Percentiles rank a stretch among this genome's conserved stretches.
These are phyloP conservation scores for Zaprionus ornatus DNA, from an alignment of 1,140 invertebrate species.

Conservation along the genomic window DNA sequence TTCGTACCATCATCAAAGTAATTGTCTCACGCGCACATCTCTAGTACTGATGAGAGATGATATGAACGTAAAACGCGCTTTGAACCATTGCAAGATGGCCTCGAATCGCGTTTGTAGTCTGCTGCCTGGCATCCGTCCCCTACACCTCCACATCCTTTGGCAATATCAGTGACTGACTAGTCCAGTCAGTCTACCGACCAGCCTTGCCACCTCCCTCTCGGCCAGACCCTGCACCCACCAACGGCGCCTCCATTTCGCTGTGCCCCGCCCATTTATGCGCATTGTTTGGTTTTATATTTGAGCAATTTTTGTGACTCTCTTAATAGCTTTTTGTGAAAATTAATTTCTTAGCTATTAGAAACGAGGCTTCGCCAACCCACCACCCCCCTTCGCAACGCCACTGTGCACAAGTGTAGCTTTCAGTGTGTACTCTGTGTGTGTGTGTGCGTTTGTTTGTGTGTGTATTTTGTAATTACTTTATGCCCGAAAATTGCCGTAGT, in stretches of 20 bases:
- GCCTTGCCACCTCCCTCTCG: neutral
- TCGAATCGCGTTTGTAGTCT: neutral
- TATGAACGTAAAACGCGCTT: neutral
- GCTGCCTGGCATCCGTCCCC: too few species aligned
- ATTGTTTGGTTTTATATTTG: conserved; percentile 81
- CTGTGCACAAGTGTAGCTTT: conserved; percentile 17
- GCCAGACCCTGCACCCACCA: neutral
- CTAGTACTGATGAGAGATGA: neutral
- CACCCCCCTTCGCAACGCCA: neutral
- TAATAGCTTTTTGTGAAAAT: conserved; percentile 80
- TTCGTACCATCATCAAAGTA: neutral
- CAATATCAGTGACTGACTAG: conserved; percentile 8
- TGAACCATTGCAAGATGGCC: neutral
- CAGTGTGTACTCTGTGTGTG: conserved; percentile 19
- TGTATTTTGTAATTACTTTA: conserved; percentile 81
- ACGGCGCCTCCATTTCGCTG: neutral
- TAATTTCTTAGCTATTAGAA: conserved; percentile 80
- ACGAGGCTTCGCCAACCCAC: neutral
- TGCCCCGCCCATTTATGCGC: conserved; percentile 43
- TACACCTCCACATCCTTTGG: conserved; percentile 22
- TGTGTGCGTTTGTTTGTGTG: conserved; percentile 39
- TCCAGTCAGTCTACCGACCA: neutral
- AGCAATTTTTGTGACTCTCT: conserved; percentile 79
- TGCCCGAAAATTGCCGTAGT: conserved; percentile 76
- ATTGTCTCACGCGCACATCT: neutral